Base-by-base conservation (phyloP, 1,140 invertebrate species). In the Hypsibius dujardini region DNA sequence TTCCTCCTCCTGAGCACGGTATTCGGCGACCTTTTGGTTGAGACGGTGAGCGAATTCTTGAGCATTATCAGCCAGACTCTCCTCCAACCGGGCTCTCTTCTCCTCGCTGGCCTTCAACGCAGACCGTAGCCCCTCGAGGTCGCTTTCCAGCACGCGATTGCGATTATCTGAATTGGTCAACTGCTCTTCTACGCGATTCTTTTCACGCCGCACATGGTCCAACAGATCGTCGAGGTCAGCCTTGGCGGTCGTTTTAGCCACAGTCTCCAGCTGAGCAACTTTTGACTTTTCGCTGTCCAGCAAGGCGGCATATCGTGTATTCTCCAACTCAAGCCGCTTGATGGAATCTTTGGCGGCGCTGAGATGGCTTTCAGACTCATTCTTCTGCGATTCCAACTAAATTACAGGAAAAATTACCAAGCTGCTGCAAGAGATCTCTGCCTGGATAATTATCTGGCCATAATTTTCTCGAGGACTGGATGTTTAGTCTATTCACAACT, bases 401-500 rank as follows among this genome's bases (percentile, higher is more conserved):
- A n/a, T n/a, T n/a, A n/a, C n/a, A n/a, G n/a, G n/a, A 7, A 7
- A 56, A 7, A 56, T n/a, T 56, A 7, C n/a, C n/a, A 7, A n/a
- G 7, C n/a, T 7, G 7, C 50, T n/a, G n/a, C 7, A 7, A 7
- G 50, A 7, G 50, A 56, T 7, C 7, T n/a, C 7, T 56, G n/a
- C 7, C 50, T 7, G n/a, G 50, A 47, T 46, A 78, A 62, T 69
- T 80, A 76, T 0, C n/a, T 70, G 67, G 79, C 76, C 2, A 75
- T 15, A 28, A 72, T 71, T 14, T 62, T 60, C 76, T 76, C 45
- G 75, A 59, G 45, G 74, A 72, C 59, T 72, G 73, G 42, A 74
- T 42, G 1, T 62, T 59, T 1, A 15, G 42, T 40, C 47, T 40
- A 60, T 1, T 72, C 81, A 86, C 0, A 86, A 83, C 40, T 86